Evolutionary conservation across 2,888 invertebrate genomes (phyloP).

Genomic region (Lasioglossum pauxillum): DNA sequence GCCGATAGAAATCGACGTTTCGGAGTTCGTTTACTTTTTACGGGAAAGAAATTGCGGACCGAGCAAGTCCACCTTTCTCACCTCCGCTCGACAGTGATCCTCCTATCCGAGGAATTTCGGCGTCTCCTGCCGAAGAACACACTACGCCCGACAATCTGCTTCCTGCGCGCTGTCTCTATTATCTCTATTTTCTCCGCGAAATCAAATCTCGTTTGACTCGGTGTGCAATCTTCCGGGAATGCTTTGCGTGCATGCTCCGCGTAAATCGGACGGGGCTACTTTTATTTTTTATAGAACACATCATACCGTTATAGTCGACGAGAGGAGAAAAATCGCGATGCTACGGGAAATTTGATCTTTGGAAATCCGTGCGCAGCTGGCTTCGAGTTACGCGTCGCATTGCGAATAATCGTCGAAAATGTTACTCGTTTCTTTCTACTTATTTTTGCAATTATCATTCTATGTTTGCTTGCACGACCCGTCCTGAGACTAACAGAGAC

Average conservation of each 20-base stretch:
- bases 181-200: not conserved
- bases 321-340: not conserved
- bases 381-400: not conserved
- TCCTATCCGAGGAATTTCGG: not conserved
- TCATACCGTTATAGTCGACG: not conserved
- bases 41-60: not conserved
- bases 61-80: not conserved
- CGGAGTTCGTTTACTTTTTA: not conserved
- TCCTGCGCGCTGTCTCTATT: not conserved
- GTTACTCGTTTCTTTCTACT: not conserved
- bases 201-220: slow-evolving; percentile 7
- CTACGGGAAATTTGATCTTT: not conserved
- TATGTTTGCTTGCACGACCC: too few relatives aligned
- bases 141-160: not conserved
- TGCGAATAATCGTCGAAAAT: not conserved
- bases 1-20: not conserved
- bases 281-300: not conserved
- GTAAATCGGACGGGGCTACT: not conserved
- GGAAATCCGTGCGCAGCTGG: not conserved
- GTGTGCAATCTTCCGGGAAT: not conserved
- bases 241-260: not conserved
- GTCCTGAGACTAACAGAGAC: too few relatives aligned
- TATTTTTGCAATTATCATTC: not conserved
- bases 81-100: not conserved
- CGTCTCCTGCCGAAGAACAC: not conserved